phyloP scores from a whole-genome alignment of 2,797 vertebrate genomes.

The Natrix natrix region DNA sequence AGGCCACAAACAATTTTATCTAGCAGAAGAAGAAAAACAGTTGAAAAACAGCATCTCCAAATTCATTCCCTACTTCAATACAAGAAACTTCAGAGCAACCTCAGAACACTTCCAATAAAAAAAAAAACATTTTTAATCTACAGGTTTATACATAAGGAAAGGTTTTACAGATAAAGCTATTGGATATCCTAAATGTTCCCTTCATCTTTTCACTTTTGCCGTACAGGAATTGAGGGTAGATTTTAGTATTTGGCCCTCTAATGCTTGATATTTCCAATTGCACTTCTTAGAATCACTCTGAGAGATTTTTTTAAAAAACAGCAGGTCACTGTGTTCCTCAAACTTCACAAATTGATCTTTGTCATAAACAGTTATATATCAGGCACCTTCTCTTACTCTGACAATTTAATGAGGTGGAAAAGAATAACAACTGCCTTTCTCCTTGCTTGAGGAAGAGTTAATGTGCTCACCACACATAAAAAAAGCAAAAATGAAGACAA shows the following conservation, averaged over 20 bases:
- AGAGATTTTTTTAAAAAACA: background rate
- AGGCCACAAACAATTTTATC: background rate
- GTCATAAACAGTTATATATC: background rate
- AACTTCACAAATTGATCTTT: background rate
- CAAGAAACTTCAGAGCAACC: background rate
- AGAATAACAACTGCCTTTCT: background rate
- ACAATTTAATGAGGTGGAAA: background rate
- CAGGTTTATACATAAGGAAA: background rate
- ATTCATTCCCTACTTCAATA: background rate
- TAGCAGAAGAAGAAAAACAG: background rate
- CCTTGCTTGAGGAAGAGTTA: background rate
- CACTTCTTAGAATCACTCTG: background rate
- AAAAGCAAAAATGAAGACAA: background rate
- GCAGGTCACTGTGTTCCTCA: background rate
- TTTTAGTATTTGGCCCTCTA: background rate
- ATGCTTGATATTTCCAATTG: background rate
- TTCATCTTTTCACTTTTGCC: background rate
- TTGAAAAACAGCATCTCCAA: background rate
- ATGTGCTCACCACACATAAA: background rate
- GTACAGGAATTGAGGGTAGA: background rate
- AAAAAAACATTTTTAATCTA: background rate
- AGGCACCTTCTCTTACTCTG: background rate
- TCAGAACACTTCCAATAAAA: background rate
- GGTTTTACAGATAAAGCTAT: background rate
- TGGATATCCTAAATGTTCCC: background rate